Evolutionary conservation across 1,140 invertebrate species (phyloP).

Genomic region (Doryteuthis pealeii): DNA sequence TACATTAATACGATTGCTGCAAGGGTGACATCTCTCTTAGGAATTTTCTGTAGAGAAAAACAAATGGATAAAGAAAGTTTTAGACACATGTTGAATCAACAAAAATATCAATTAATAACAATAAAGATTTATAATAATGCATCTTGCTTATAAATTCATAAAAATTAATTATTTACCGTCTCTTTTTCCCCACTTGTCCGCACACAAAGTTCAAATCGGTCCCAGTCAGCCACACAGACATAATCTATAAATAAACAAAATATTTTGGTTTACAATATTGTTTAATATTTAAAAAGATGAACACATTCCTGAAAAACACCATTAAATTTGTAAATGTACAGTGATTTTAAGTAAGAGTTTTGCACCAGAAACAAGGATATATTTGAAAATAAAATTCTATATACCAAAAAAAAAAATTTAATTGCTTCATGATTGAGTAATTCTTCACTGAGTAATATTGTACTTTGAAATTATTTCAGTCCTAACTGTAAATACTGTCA

Average conservation of each 20-base stretch:
- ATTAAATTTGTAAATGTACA: too few relatives aligned
- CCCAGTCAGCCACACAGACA: slow-evolving; percentile 82
- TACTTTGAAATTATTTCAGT: too few relatives aligned
- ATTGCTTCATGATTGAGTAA: too few relatives aligned
- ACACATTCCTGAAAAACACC: not conserved
- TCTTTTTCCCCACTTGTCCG: slow-evolving; percentile 70
- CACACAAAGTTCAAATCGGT: slow-evolving; percentile 82
- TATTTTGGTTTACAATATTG: not conserved
- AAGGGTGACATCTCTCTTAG: slow-evolving; percentile 74
- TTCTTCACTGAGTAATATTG: too few relatives aligned
- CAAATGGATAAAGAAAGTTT: slow-evolving; percentile 3
- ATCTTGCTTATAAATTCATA: too few relatives aligned
- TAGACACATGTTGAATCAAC: too few relatives aligned
- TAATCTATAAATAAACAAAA: slow-evolving; percentile 66
- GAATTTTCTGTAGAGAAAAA: slow-evolving; percentile 41
- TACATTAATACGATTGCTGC: slow-evolving; percentile 82
- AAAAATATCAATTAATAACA: not conserved
- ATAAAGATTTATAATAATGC: not conserved
- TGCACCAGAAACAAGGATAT: too few relatives aligned
- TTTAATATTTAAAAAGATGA: not conserved
- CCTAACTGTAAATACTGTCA: too few relatives aligned
- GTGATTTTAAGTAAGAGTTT: too few relatives aligned
- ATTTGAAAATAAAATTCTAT: too few relatives aligned
- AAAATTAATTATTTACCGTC: slow-evolving; percentile 38
- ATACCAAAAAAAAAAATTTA: too few relatives aligned